These are phyloP conservation scores for Larimichthys polyactis DNA, from an alignment of 2,113 vertebrate genomes.

Conservation along the genomic window DNA sequence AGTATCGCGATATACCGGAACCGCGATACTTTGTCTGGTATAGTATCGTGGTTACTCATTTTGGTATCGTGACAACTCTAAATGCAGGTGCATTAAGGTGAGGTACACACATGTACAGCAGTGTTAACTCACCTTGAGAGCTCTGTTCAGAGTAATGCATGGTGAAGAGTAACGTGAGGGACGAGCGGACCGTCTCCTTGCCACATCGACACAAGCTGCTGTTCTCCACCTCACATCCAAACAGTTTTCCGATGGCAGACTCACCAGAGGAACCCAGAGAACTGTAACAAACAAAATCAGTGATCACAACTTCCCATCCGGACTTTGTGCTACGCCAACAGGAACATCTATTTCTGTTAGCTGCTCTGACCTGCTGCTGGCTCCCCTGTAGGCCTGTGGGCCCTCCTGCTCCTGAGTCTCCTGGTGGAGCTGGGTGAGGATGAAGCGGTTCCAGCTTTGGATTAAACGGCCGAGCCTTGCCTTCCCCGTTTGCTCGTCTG, in stretches of 20 bases:
- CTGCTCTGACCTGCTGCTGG: constrained; percentile 87
- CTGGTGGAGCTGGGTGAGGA: constrained; percentile 98
- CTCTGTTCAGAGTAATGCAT: constrained; percentile 94
- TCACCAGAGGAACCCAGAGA: constrained; percentile 90
- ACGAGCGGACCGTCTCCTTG: constrained; percentile 94
- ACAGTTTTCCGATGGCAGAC: constrained; percentile 93
- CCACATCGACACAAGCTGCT: constrained; percentile 98
- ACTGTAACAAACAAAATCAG: constrained; percentile 66
- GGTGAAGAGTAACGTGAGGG: constrained; percentile 97
- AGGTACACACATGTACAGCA: neutral
- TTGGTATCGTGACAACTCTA: too few relatives aligned
- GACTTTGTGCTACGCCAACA: neutral
- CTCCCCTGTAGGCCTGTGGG: constrained; percentile 94
- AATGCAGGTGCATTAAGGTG: neutral
- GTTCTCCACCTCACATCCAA: constrained; percentile 98
- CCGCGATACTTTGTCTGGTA: too few relatives aligned
- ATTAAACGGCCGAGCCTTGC: constrained; percentile 93
- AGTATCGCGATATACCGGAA: too few relatives aligned
- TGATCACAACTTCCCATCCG: neutral
- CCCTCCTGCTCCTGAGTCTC: constrained; percentile 98
- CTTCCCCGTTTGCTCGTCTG: constrained; percentile 96
- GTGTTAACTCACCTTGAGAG: constrained; percentile 80
- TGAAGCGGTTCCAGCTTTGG: constrained; percentile 99
- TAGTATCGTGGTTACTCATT: too few relatives aligned
- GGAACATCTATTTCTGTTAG: neutral